A percentile compares a stretch with the other conserved stretches of the same genome.
Evolutionary conservation across 2,888 invertebrate genomes (phyloP).

Genomic region (Nemurella pictetii): DNA sequence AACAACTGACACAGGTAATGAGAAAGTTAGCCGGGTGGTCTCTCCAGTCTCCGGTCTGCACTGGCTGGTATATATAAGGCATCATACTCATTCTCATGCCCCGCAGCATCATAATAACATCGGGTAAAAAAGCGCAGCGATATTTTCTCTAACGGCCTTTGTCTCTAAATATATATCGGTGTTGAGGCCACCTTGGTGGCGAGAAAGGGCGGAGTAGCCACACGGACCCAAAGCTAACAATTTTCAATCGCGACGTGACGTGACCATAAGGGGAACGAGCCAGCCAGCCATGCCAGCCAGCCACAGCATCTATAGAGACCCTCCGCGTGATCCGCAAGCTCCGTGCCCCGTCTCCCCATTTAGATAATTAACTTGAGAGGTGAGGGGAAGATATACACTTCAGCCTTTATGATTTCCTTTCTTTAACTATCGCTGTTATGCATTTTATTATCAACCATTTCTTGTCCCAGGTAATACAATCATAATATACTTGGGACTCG

Average conservation of each 20-base stretch:
- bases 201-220: conserved; percentile 35
- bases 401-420: conserved; percentile 28
- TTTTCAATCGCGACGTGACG: conserved; percentile 15
- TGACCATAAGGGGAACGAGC: conserved; percentile 24
- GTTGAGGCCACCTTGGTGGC: conserved; percentile 36
- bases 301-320: neutral
- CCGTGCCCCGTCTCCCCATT: neutral
- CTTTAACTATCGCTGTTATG: conserved; percentile 26
- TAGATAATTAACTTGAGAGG: conserved; percentile 39
- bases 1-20: conserved; percentile 33
- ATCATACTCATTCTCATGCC: conserved; percentile 6
- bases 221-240: conserved; percentile 37
- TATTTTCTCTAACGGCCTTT: conserved; percentile 13
- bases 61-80: neutral
- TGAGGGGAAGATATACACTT: conserved; percentile 14
- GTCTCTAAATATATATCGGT: conserved; percentile 2
- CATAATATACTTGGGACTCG: conserved; percentile 13
- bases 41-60: conserved; percentile 27
- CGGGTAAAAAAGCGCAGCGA: conserved; percentile 16
- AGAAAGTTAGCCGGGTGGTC: conserved; percentile 35
- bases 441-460: conserved; percentile 35
- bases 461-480: neutral
- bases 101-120: conserved; percentile 7
- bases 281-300: neutral
- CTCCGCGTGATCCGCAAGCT: too few species aligned